Evolutionary conservation across 2,888 invertebrate species (phyloP), one percentile per base, ranked within the genome.

Genomic region (Pseudeuparius sepicola): DNA sequence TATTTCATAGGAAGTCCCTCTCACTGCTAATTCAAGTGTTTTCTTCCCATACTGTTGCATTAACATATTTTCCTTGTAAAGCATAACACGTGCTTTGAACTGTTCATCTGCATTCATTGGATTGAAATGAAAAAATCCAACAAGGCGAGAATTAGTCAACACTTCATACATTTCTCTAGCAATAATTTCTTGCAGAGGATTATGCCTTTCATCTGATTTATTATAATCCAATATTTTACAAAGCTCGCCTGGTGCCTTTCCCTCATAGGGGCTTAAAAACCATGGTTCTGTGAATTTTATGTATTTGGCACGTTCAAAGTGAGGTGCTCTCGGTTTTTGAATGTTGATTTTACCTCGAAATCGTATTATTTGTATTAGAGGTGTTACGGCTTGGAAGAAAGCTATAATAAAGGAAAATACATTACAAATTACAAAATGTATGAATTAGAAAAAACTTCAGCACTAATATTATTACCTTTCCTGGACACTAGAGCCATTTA

Each of bases 291-390:
- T 61, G n/a, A 84, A 61, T 44, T 73, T 73, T 27, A 79, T 57
- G 24, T 79, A 66, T 45, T 71, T 67, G 11, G 78, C 78, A 43
- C 77, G 71, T 44, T 73, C 71, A 53, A 73, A 83, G 57, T 82
- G 81, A 1, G 81, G 77, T 31, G 71, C 63, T 51, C 68, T 70
- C 1, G 87, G 87, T 44, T 66, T 73, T 56, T 82, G 78, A 24
- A 87, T 73, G 52, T 87, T 86, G 32, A 86, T 79, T 64, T 84
- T 82, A 2, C 78, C 76, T 13, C 79, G 68, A 56, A 71, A 81
- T 46, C 86, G 67, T 54, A 74, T 74, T 4, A 72, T 67, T 48
- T 77, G 53, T 7, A 50, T 23, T n/a, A 53, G 18, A 6, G 52
- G 51, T 3, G 41, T 42, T 11, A 46, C 13, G 12, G 41, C 32